Evolutionary conservation across 2,113 vertebrate species (phyloP).

Genomic region (Antechinus stuartii): DNA sequence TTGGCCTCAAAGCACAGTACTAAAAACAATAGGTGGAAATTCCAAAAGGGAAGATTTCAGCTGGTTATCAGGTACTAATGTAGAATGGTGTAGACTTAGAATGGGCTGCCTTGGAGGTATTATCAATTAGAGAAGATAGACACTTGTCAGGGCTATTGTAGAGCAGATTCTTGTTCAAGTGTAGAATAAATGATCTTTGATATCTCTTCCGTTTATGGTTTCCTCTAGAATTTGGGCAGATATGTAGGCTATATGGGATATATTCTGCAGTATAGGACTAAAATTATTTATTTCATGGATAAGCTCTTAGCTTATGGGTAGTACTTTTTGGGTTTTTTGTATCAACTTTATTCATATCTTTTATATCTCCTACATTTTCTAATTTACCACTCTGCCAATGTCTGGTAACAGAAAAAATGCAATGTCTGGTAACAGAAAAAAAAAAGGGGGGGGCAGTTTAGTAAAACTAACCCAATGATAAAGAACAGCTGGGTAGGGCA

Average conservation of each 20-base stretch:
- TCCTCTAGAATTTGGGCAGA: neutral
- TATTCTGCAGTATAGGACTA: neutral
- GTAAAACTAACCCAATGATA: neutral
- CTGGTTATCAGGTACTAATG: neutral
- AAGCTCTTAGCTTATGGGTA: neutral
- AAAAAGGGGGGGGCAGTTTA: neutral
- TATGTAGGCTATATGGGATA: neutral
- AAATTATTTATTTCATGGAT: constrained; percentile 14
- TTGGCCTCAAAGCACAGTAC: neutral
- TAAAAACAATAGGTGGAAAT: neutral
- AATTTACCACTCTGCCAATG: neutral
- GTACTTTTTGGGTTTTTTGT: neutral
- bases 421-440: neutral
- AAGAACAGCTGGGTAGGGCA: neutral
- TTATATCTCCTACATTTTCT: neutral
- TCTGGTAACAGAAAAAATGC: neutral
- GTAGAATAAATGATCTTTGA: neutral
- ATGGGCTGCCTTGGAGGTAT: neutral
- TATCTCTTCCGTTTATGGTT: neutral
- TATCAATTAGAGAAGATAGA: neutral
- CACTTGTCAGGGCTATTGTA: neutral
- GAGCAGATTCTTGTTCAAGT: neutral
- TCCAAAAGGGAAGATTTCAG: neutral
- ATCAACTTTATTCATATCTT: neutral
- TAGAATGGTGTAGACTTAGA: neutral